phyloP scores from a whole-genome alignment of 2,797 vertebrate species.

The Bucorvus abyssinicus region DNA sequence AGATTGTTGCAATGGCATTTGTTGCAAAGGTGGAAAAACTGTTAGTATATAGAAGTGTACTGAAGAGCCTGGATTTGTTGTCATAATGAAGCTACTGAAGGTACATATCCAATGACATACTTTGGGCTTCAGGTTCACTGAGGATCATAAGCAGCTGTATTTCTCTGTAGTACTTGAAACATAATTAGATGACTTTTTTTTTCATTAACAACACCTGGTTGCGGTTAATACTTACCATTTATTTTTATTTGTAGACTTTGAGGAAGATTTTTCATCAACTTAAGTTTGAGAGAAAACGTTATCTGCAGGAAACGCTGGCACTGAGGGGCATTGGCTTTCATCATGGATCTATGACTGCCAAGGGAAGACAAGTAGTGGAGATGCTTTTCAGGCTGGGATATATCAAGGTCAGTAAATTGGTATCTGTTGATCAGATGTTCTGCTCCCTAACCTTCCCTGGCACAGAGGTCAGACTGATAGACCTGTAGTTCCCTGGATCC shows the following conservation, averaged over 20 bases:
- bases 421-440: background rate
- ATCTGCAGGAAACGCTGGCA: background rate
- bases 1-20: background rate
- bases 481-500: too few species aligned
- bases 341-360: background rate
- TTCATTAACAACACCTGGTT: background rate
- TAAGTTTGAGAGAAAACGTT: background rate
- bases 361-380: slow-evolving; percentile 56
- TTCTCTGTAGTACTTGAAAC: background rate
- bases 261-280: slow-evolving; percentile 18
- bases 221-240: background rate
- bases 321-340: slow-evolving; percentile 62
- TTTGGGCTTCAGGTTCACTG: background rate
- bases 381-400: slow-evolving; percentile 70
- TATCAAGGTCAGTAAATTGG: slow-evolving; percentile 41
- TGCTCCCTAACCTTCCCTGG: background rate
- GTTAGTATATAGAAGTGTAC: background rate
- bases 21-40: background rate
- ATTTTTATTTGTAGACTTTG: slow-evolving; percentile 37
- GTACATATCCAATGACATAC: background rate
- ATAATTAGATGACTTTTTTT: background rate
- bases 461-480: too few species aligned
- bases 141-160: background rate
- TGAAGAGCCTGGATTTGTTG: background rate
- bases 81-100: background rate